Conservation (phyloP, 2,888 invertebrate species). For the Melieria omissa region DNA sequence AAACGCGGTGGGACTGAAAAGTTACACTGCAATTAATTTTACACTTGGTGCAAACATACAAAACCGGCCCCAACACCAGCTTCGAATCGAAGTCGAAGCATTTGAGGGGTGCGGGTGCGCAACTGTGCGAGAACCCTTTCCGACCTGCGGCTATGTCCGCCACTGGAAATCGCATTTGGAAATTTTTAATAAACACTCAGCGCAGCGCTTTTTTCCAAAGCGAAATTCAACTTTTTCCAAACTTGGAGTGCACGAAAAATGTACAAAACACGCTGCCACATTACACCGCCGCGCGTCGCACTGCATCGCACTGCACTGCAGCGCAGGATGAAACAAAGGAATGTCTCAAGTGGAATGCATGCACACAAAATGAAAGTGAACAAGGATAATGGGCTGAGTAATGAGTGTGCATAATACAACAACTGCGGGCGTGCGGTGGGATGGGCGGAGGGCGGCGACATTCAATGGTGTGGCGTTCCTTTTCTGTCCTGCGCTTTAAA, state of each 20-base stretch:
- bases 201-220: conserved; percentile 18
- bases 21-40: conserved; percentile 34
- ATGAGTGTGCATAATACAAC: conserved; percentile 42
- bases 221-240: conserved; percentile 16
- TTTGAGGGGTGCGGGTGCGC: neutral
- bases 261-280: conserved; percentile 8
- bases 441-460: conserved; percentile 25
- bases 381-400: conserved; percentile 39
- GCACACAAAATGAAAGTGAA: conserved; percentile 40
- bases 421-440: no score
- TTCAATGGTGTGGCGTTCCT: conserved; percentile 41
- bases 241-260: conserved; percentile 11
- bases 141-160: neutral
- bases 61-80: neutral
- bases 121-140: neutral
- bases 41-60: conserved; percentile 30
- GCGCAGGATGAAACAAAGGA: conserved; percentile 50
- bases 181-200: conserved; percentile 32
- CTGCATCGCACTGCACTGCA: conserved; percentile 13
- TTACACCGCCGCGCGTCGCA: conserved; percentile 17
- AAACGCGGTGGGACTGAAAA: conserved; percentile 5
- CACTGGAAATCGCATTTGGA: conserved; percentile 3
- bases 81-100: no score
- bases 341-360: conserved; percentile 57
- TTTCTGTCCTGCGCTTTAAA: neutral